Evolutionary conservation across 2,888 invertebrate species (phyloP).

Genomic region (Hydrotaea cyrtoneurina): DNA sequence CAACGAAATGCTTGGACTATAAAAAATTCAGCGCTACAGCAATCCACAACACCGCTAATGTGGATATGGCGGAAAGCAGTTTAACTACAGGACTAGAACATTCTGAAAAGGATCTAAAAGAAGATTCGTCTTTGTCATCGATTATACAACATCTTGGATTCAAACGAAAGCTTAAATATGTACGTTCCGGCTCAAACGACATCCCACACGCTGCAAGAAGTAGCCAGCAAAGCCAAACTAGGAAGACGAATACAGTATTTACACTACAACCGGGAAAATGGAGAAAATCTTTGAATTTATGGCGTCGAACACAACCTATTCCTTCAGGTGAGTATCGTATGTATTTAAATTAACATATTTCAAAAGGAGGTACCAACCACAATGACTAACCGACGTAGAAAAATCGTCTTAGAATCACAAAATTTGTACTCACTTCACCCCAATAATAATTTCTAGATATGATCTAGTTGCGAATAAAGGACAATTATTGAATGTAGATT

Average conservation of each 20-base stretch:
- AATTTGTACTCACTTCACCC: too few relatives aligned
- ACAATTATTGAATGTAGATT: too few relatives aligned
- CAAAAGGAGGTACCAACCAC: too few relatives aligned
- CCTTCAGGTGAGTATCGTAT: slow-evolving; percentile 5
- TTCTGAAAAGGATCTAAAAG: neutral
- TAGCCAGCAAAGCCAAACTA: neutral
- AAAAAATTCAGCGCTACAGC: slow-evolving; percentile 55
- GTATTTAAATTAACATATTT: neutral
- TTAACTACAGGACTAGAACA: neutral
- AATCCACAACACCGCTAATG: slow-evolving; percentile 30
- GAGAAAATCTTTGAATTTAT: slow-evolving; percentile 85
- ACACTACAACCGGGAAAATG: slow-evolving; percentile 86
- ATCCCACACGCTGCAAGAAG: neutral
- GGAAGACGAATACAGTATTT: slow-evolving; percentile 71
- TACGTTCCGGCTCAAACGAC: slow-evolving; percentile 54
- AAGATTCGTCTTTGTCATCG: too few relatives aligned
- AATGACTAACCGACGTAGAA: too few relatives aligned
- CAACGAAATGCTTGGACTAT: neutral
- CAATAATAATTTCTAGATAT: too few relatives aligned
- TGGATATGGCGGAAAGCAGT: neutral
- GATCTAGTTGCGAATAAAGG: too few relatives aligned
- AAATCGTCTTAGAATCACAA: too few relatives aligned
- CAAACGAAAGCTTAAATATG: slow-evolving; percentile 54
- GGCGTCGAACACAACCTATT: slow-evolving; percentile 80
- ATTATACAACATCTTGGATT: too few relatives aligned